phyloP scores from a whole-genome alignment of 2,888 invertebrate species.

The Molanna angustata region DNA sequence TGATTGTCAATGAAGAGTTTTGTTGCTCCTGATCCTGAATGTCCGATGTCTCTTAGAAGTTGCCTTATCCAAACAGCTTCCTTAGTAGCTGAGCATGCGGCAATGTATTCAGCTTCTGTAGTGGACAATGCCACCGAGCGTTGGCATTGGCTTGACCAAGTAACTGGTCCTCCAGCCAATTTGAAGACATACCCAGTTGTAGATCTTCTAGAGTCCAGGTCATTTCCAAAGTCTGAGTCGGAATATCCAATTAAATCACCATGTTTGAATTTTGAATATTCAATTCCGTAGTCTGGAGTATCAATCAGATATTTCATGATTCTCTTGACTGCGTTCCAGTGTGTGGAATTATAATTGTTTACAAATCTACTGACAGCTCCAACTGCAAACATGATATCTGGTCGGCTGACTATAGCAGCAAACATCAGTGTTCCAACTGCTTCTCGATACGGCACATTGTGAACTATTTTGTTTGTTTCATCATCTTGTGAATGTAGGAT shows the following conservation, averaged over 20 bases:
- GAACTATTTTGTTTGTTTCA: too few relatives aligned
- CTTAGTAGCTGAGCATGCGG: conserved; percentile 32
- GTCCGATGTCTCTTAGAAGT: background rate
- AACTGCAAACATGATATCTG: too few relatives aligned
- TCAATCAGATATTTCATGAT: conserved; percentile 33
- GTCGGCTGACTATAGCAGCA: too few relatives aligned
- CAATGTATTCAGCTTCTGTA: too few relatives aligned
- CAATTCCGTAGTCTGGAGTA: conserved; percentile 27
- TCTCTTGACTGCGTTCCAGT: conserved; percentile 31
- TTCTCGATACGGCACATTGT: too few relatives aligned
- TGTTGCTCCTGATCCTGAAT: background rate
- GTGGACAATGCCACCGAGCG: conserved; percentile 34
- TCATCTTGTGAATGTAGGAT: too few relatives aligned
- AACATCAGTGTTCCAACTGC: too few relatives aligned
- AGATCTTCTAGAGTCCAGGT: background rate
- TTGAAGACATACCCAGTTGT: conserved; percentile 11
- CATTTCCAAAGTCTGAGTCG: conserved; percentile 3
- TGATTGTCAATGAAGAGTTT: background rate
- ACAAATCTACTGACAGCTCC: conserved; percentile 34
- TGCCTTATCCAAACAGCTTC: conserved; percentile 18
- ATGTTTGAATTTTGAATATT: background rate
- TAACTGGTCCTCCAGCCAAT: conserved; percentile 34
- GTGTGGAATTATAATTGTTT: conserved; percentile 26
- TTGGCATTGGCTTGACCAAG: conserved; percentile 35
- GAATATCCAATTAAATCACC: background rate